Percentiles rank a stretch among this genome's conserved stretches.
Evolutionary conservation across 2,113 vertebrate species (phyloP).

Genomic region (Seriola aureovittata): DNA sequence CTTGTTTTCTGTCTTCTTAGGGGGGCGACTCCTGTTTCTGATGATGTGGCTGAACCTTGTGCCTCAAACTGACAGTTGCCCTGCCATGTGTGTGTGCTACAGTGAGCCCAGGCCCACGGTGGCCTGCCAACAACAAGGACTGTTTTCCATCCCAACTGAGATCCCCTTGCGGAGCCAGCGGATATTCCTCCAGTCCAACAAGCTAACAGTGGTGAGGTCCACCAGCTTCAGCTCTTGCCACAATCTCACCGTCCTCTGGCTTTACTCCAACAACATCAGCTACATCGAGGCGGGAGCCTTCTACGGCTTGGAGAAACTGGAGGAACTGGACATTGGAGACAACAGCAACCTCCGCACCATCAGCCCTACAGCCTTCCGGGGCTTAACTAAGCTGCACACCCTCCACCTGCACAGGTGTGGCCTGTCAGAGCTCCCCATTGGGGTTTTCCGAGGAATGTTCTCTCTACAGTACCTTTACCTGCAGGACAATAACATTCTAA

Average conservation of each 20-base stretch:
- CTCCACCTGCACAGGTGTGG: conserved; percentile 96
- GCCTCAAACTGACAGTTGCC: conserved; percentile 88
- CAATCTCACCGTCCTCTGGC: conserved; percentile 96
- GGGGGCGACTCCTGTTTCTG: conserved; percentile 93
- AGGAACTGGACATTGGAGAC: conserved; percentile 97
- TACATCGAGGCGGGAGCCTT: conserved; percentile 93
- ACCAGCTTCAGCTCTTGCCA: conserved; percentile 93
- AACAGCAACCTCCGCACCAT: conserved; percentile 93
- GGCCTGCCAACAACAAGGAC: conserved; percentile 97
- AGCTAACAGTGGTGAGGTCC: conserved; percentile 89
- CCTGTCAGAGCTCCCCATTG: conserved; percentile 90
- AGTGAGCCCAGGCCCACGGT: conserved; percentile 94
- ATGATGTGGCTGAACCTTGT: conserved; percentile 93
- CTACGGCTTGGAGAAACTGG: conserved; percentile 90
- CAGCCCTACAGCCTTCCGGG: conserved; percentile 91
- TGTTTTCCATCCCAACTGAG: conserved; percentile 91
- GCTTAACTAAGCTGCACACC: conserved; percentile 93
- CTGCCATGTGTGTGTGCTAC: conserved; percentile 95
- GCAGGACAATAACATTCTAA: conserved; percentile 94
- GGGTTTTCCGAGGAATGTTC: conserved; percentile 92
- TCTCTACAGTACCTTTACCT: conserved; percentile 97
- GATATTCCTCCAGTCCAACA: conserved; percentile 97
- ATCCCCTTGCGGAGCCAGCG: conserved; percentile 95
- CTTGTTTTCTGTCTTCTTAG: conserved; percentile 80
- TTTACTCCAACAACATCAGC: conserved; percentile 96